Conservation (phyloP, 2,797 vertebrate genomes). For the Danio kyathit region DNA sequence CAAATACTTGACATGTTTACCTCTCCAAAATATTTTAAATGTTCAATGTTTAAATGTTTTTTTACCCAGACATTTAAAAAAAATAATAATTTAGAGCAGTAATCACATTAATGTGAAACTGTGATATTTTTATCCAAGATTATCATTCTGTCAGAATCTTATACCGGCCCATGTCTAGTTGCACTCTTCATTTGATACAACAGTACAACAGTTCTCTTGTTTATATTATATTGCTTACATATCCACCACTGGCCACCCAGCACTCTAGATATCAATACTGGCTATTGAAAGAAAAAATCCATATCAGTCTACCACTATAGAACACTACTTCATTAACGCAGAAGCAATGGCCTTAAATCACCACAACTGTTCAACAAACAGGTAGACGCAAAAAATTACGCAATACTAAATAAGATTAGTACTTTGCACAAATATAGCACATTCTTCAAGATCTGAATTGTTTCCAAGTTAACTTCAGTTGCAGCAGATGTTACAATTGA, state of each 20-base stretch:
- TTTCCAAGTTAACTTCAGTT: conserved; percentile 7
- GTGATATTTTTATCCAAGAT: too few relatives aligned
- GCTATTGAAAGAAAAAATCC: not conserved
- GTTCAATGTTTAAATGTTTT: too few relatives aligned
- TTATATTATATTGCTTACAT: not conserved
- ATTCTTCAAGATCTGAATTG: conserved; percentile 23
- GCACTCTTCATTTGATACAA: not conserved
- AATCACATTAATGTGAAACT: too few relatives aligned
- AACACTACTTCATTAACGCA: conserved; percentile 3
- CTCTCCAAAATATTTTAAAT: too few relatives aligned
- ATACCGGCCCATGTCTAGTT: too few relatives aligned
- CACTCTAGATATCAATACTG: conserved; percentile 1
- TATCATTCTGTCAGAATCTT: too few relatives aligned
- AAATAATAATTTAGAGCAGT: too few relatives aligned
- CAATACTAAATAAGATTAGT: conserved; percentile 23
- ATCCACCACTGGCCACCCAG: not conserved
- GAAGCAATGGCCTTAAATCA: conserved; percentile 33
- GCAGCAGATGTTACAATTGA: conserved; percentile 32
- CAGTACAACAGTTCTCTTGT: not conserved
- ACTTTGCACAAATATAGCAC: conserved; percentile 8
- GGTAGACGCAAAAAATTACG: conserved; percentile 11
- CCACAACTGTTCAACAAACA: conserved; percentile 20
- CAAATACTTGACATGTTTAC: too few relatives aligned
- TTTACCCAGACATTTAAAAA: too few relatives aligned
- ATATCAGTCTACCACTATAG: not conserved